Evolutionary conservation across 53 echinoderm and acorn worm genomes (phyloP), one percentile per base, ranked within the genome.

Genomic region (Temnopleurus reevesii): DNA sequence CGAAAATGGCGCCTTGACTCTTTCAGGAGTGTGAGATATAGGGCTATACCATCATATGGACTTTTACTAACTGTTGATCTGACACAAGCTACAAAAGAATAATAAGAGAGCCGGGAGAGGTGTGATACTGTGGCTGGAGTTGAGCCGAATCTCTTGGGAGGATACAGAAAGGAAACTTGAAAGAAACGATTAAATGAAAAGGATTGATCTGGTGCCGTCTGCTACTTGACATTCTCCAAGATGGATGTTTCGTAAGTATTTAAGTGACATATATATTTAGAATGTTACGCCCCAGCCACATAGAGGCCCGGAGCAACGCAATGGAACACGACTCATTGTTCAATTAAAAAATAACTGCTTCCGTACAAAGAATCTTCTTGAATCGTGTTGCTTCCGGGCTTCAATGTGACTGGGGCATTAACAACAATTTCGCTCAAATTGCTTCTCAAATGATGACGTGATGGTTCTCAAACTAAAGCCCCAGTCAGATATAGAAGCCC

Each of bases 1-100:
- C 38, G 46, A 46, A 77, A 77, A 77, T 77, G 77, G 47, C 77
- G 47, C 47, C 77, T 28, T 77, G 47, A 77, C 47, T 46, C 46
- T 60, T 65, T 19, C 45, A 24, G 45, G 35, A 45, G 77, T 77
- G 46, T 47, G 77, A 77, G 12, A 19, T 27, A 51, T 15, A 51
- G 53, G n/a, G n/a, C n/a, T n/a, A n/a, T n/a, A 36, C 34, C 36
- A 19, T 36, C 36, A 36, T 7, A 34, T 34, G 17, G n/a, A 35
- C 65, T 34, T 65, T 36, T 65, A 36, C 65, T 65, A 19, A 19
- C 35, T 36, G 19, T 65, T 12, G 19, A 18, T 65, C 4, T 36
- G 38, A 65, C 9, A 65, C 36, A 65, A 35, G 36, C 34, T 35
- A 34, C 36, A 77, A 9, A 77, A 41, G 12, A n/a, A 18, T 44